Conservation (phyloP, 2,797 vertebrate genomes). For the Oreochromis mossambicus region DNA sequence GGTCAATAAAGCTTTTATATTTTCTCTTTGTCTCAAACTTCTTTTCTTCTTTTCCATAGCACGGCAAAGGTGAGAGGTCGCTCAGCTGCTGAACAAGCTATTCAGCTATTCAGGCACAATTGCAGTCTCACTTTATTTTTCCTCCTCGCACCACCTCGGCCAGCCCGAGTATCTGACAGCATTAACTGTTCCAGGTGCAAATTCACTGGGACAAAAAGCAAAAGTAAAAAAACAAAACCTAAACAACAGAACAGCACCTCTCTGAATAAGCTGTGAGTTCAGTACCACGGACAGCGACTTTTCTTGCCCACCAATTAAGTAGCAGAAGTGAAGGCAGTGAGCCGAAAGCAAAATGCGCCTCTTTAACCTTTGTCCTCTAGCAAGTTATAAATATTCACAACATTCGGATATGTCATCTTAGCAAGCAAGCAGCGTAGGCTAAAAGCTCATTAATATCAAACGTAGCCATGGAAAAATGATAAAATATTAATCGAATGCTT, state of each 20-base stretch:
- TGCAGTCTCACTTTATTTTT: neutral
- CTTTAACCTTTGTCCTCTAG: slow-evolving; percentile 45
- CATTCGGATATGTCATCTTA: slow-evolving; percentile 36
- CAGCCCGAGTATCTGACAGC: neutral
- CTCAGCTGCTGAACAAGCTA: slow-evolving; percentile 2
- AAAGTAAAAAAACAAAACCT: neutral
- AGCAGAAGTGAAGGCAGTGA: neutral
- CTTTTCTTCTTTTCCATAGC: slow-evolving; percentile 1
- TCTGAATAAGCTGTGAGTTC: slow-evolving; percentile 25
- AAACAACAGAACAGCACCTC: neutral
- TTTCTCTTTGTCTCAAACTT: slow-evolving; percentile 6
- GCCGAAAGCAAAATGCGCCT: slow-evolving; percentile 30
- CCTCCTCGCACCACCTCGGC: neutral
- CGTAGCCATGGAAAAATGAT: slow-evolving; percentile 21
- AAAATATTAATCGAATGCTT: slow-evolving; percentile 46
- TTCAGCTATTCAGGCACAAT: slow-evolving; percentile 9
- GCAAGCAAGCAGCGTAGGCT: slow-evolving; percentile 24
- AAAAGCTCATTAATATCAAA: slow-evolving; percentile 60
- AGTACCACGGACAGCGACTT: slow-evolving; percentile 65
- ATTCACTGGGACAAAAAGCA: neutral
- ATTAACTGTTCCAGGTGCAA: neutral
- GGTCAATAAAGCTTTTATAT: slow-evolving; percentile 22
- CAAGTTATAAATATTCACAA: slow-evolving; percentile 54
- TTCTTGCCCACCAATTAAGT: slow-evolving; percentile 2
- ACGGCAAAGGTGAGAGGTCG: slow-evolving; percentile 1